phyloP scores from a whole-genome alignment of 92 coral and sea anemone species.

The Porites evermanni region DNA sequence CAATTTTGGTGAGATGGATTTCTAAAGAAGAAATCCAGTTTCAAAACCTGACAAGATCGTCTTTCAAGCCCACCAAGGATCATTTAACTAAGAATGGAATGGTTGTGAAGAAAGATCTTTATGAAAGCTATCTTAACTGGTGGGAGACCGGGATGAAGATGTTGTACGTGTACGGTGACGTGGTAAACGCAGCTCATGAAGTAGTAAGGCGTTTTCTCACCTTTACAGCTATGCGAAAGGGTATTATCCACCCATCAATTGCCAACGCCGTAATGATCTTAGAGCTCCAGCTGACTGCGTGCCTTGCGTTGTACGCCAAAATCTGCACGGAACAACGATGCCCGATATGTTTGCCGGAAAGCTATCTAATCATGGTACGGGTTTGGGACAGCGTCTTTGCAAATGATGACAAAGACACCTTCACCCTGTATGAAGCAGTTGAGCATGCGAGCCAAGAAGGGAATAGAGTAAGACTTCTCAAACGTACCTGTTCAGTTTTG shows the following conservation, averaged over 20 bases:
- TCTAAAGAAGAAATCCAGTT: constrained; percentile 61
- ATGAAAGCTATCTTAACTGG: constrained; percentile 59
- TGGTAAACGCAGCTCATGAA: constrained; percentile 64
- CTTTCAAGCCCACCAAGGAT: too few relatives aligned
- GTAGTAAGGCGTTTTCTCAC: constrained; percentile 68
- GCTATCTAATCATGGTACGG: constrained; percentile 56
- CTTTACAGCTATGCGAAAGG: constrained; percentile 55
- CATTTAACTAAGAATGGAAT: constrained; percentile 47
- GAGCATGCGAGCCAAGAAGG: constrained; percentile 28
- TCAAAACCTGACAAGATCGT: constrained; percentile 13
- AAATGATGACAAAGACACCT: constrained; percentile 26
- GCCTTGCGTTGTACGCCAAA: constrained; percentile 61
- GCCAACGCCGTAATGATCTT: constrained; percentile 69
- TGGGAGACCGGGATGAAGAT: constrained; percentile 73
- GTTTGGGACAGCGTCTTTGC: constrained; percentile 61
- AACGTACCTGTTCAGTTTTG: constrained; percentile 30
- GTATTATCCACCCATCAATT: constrained; percentile 53
- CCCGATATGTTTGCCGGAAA: constrained; percentile 68
- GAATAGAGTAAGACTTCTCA: constrained; percentile 3
- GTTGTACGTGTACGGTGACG: constrained; percentile 59
- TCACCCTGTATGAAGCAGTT: constrained; percentile 48
- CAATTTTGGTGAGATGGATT: constrained; percentile 43
- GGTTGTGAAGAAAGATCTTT: constrained; percentile 29
- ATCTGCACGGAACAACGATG: constrained; percentile 19
- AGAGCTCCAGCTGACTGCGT: constrained; percentile 70